Base-by-base conservation (phyloP, 2,113 vertebrate genomes). In the Ptilonorhynchus violaceus region DNA sequence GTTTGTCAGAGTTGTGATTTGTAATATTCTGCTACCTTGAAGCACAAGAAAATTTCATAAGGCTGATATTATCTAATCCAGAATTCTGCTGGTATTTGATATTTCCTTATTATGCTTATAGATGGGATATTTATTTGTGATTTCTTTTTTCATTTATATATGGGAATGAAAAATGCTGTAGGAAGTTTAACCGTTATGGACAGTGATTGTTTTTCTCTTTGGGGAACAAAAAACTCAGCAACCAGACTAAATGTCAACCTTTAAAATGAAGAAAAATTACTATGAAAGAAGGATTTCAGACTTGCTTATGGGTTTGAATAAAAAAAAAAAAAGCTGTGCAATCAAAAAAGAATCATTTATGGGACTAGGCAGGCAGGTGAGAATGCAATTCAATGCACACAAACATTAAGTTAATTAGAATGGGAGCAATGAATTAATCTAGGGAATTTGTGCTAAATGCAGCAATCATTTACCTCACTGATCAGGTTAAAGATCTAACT, bases 341-440 rank as follows among this genome's bases (percentile, higher is more conserved):
- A 84, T 88, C 52, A 90, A 74, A 91, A 84, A 76, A 75, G 39
- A 47, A 18, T 96, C 27, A 80, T 91, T 92, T 93, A 88, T 75
- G 42, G 63, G 53, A 60, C 49, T 88, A 80, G 66, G 73, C 72
- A 80, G 78, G 49, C 67, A 96, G 64, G 96, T 94, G 60, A 90
- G 63, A 93, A 90, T 93, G 75, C 52, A 88, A 80, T 80, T 90
- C 78, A 93, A 12, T 70, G 78, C 93, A 90, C 39, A 88, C 55
- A 96, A 88, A 70, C 50, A 22, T 88, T 90, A 93, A 92, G 58
- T 91, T 91, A 95, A 94, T 96, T 97, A 81, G 60, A 93, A 74
- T 84, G 35, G 75, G 55, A 81, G 66, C 73, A 90, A 62, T 79
- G 28, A 93, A 79, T 84, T 96, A 84, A 86, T 96, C 85, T 82